phyloP scores from a whole-genome alignment of 2,113 vertebrate species.

The Thalassoma bifasciatum region DNA sequence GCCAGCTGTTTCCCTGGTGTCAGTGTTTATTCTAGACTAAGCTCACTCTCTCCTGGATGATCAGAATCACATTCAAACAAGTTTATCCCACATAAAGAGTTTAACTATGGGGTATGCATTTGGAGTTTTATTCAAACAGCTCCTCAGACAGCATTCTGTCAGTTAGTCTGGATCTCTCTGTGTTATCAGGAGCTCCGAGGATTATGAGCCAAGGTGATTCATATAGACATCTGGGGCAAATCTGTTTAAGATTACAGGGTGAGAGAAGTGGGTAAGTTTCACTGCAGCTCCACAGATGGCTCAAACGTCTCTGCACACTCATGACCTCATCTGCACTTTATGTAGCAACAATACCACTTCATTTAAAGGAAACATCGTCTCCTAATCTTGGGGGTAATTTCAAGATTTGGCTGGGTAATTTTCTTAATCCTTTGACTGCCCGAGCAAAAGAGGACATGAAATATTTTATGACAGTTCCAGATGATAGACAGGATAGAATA shows the following conservation, averaged over 20 bases:
- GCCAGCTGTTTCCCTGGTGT: neutral
- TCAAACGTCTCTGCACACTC: constrained; percentile 16
- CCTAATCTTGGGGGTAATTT: constrained; percentile 24
- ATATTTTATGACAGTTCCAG: constrained; percentile 13
- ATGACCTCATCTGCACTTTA: constrained; percentile 30
- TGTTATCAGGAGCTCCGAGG: constrained; percentile 49
- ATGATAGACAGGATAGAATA: neutral
- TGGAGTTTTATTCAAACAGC: constrained; percentile 35
- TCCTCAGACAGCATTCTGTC: constrained; percentile 45
- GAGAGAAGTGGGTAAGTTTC: constrained; percentile 19
- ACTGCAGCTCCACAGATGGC: constrained; percentile 6
- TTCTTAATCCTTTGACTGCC: constrained; percentile 32
- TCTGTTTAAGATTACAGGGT: constrained; percentile 38
- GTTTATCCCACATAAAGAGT: neutral
- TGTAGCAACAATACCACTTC: constrained; percentile 14
- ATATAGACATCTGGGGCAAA: constrained; percentile 61
- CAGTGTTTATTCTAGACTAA: neutral
- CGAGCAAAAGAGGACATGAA: constrained; percentile 2
- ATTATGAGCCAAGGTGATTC: constrained; percentile 62
- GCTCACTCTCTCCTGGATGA: neutral
- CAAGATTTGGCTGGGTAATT: constrained; percentile 28
- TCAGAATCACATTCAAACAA: neutral
- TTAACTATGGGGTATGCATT: too few relatives aligned
- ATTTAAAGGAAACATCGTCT: constrained; percentile 7
- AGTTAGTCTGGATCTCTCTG: constrained; percentile 51